A percentile compares a stretch with the other conserved stretches of the same genome.
Evolutionary conservation across 2,797 vertebrate species (phyloP).

Genomic region (Crenichthys baileyi): DNA sequence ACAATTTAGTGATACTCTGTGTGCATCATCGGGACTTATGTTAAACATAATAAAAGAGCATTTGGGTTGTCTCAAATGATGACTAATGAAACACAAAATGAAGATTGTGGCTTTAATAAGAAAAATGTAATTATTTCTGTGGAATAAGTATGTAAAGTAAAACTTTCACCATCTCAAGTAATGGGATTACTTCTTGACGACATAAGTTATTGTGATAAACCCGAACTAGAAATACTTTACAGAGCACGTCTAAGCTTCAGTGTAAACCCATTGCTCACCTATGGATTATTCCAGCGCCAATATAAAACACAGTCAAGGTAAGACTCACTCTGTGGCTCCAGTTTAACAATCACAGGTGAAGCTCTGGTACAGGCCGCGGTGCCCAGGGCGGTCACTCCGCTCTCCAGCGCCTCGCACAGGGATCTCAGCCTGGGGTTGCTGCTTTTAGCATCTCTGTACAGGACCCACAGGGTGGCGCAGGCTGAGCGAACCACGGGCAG

Average conservation of each 20-base stretch:
- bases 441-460: constrained; percentile 81
- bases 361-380: constrained; percentile 70
- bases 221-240: not conserved
- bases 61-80: too few relatives aligned
- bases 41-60: too few relatives aligned
- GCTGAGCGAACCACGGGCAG: constrained; percentile 86
- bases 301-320: not conserved
- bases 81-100: too few relatives aligned
- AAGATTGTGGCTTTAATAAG: not conserved
- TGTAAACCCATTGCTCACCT: not conserved
- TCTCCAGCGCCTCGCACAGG: constrained; percentile 85
- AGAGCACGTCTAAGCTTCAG: not conserved
- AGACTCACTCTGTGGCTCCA: constrained; percentile 88
- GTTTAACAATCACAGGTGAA: constrained; percentile 81
- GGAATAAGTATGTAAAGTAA: not conserved
- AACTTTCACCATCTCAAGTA: not conserved
- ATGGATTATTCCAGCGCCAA: too few relatives aligned
- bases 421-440: constrained; percentile 80
- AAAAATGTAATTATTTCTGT: not conserved
- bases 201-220: not conserved
- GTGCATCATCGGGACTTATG: too few relatives aligned
- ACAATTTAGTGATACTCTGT: too few relatives aligned
- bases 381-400: constrained; percentile 75
- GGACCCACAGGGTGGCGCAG: constrained; percentile 75
- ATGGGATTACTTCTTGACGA: not conserved